Evolutionary conservation across 2,888 invertebrate genomes (phyloP).

Genomic region (Dicycla oo): DNA sequence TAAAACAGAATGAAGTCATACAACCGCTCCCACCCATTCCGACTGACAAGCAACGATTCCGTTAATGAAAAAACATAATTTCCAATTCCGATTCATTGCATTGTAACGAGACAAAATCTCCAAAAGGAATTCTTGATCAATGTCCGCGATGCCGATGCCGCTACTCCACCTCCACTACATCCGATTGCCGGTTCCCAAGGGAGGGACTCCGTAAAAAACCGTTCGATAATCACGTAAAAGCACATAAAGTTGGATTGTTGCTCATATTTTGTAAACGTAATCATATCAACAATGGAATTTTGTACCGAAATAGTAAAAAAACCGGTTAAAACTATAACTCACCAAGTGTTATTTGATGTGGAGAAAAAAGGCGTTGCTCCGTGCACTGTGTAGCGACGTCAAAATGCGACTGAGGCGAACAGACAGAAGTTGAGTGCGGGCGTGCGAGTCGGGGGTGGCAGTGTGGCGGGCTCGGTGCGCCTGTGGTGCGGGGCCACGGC

Average conservation of each 20-base stretch:
- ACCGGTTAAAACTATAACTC: slow-evolving; percentile 70
- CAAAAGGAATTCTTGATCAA: slow-evolving; percentile 68
- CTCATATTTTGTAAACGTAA: slow-evolving; percentile 18
- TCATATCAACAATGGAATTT: slow-evolving; percentile 32
- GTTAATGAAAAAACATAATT: slow-evolving; percentile 67
- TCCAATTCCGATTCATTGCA: slow-evolving; percentile 42
- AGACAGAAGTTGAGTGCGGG: slow-evolving; percentile 64
- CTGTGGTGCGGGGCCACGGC: slow-evolving; percentile 67
- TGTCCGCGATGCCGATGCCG: slow-evolving; percentile 67
- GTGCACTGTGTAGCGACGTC: slow-evolving; percentile 80
- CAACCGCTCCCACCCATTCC: slow-evolving; percentile 75
- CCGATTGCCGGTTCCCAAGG: slow-evolving; percentile 73
- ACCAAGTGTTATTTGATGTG: slow-evolving; percentile 79
- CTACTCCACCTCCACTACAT: slow-evolving; percentile 59
- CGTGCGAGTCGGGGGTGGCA: slow-evolving; percentile 72
- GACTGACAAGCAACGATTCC: slow-evolving; percentile 68
- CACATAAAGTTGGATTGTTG: slow-evolving; percentile 30
- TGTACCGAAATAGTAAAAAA: slow-evolving; percentile 47
- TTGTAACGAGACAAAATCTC: slow-evolving; percentile 24
- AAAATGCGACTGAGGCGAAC: slow-evolving; percentile 79
- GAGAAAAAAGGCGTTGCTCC: slow-evolving; percentile 67
- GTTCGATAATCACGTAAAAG: slow-evolving; percentile 48
- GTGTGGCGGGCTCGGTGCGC: slow-evolving; percentile 57
- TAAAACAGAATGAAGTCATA: slow-evolving; percentile 75
- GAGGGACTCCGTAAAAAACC: slow-evolving; percentile 57